Base-by-base conservation (phyloP, 2,888 invertebrate genomes). In the Ectemnius lituratus region DNA sequence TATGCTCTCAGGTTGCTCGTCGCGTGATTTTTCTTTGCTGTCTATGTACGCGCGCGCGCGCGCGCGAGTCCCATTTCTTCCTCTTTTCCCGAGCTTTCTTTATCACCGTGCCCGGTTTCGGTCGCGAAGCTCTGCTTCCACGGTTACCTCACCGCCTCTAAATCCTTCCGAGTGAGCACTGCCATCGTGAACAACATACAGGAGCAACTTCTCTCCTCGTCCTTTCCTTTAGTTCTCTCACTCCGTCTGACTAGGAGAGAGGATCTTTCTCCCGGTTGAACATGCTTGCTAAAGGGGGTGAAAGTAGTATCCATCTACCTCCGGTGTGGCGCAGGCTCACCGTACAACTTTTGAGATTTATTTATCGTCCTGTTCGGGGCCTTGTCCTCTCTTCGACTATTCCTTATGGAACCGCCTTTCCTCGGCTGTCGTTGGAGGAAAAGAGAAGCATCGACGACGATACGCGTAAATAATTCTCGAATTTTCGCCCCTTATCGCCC, bases 101-200 rank as follows among this genome's bases (percentile, higher is more conserved):
- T 60, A n/a, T 47, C n/a, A 27, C 46, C 18, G 57, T 46, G 46
- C 20, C 60, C 57, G 49, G 68, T 70, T 61, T 57, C 28, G 18
- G 52, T 49, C 45, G 47, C 64, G 56, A 70, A 72, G 73, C 67
- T 74, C 73, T 76, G 82, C 79, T 78, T 76, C 74, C 63, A 70
- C 63, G 70, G 82, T 79, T 81, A 80, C 76, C 72, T 74, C 71
- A 52, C 71, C 68, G 70, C 76, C 75, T 68, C 75, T 84, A 84
- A 84, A 84, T 84, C 83, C 84, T 80, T 83, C 79, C 74, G 73
- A 81, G 76, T 74, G 80, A 80, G 52, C 78, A 73, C 74, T 82
- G 82, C 82, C 79, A 77, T 70, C 67, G 75, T 67, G 79, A 80
- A 73, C 73, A 83, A 83, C 84, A 68, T 76, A 75, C 75, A 75